phyloP scores from a whole-genome alignment of 2,797 vertebrate genomes.

The Takifugu ocellatus region DNA sequence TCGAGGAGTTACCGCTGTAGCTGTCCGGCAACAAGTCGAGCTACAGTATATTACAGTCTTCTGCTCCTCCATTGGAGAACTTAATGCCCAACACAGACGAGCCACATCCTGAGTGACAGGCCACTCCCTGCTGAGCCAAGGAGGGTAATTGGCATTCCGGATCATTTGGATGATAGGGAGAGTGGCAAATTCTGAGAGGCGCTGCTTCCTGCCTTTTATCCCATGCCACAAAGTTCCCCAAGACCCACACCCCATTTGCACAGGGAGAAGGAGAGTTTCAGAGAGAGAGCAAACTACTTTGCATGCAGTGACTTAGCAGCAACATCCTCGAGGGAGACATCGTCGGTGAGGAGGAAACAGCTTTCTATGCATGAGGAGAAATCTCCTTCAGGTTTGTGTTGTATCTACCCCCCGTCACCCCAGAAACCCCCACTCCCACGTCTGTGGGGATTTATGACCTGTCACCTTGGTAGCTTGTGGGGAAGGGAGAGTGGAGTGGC shows the following conservation, averaged over 20 bases:
- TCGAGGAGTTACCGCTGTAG: constrained; percentile 12
- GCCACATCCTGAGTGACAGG: constrained; percentile 73
- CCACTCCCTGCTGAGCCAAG: constrained; percentile 64
- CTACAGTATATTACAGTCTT: constrained; percentile 30
- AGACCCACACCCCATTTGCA: constrained; percentile 59
- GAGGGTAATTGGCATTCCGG: constrained; percentile 80
- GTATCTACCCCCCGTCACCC: constrained; percentile 23
- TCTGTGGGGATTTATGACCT: constrained; percentile 81
- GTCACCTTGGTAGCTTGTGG: constrained; percentile 65
- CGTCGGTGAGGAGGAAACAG: constrained; percentile 72
- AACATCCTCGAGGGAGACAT: constrained; percentile 67
- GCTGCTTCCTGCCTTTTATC: constrained; percentile 56
- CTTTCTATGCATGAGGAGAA: constrained; percentile 80
- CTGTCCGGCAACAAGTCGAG: constrained; percentile 25
- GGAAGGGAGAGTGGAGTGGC: constrained; percentile 18
- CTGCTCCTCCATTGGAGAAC: constrained; percentile 34
- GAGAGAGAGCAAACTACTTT: constrained; percentile 54
- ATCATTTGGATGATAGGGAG: constrained; percentile 74
- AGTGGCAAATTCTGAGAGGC: constrained; percentile 61
- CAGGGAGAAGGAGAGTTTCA: constrained; percentile 27
- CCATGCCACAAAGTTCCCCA: constrained; percentile 57
- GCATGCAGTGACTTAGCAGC: constrained; percentile 73
- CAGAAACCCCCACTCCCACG: constrained; percentile 37
- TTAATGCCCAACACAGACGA: constrained; percentile 52
- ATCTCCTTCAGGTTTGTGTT: constrained; percentile 75